Conservation (phyloP, 1,140 invertebrate genomes). For the Chlorops oryzae region DNA sequence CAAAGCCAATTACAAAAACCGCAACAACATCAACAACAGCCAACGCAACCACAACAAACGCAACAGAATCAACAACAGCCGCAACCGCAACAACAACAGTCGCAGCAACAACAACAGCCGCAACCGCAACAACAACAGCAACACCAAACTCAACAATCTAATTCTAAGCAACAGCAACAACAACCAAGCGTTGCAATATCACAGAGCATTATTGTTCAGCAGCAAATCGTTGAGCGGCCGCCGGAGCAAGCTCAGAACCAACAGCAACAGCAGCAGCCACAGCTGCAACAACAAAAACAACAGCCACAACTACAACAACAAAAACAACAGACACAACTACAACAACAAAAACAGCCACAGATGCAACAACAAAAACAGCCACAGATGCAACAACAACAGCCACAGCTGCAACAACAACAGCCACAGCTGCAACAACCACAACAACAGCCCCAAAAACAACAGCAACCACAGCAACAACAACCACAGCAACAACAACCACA, state of each 20-base stretch:
- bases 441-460: neutral
- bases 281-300: neutral
- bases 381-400: neutral
- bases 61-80: slow-evolving; percentile 10
- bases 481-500: neutral
- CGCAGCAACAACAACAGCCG: slow-evolving; percentile 16
- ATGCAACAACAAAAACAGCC: slow-evolving; percentile 9
- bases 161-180: slow-evolving; percentile 7
- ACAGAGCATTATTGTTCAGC: slow-evolving; percentile 33
- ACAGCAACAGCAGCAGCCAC: neutral
- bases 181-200: slow-evolving; percentile 28
- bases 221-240: slow-evolving; percentile 26
- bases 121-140: slow-evolving; percentile 20
- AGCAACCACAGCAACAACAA: neutral
- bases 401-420: slow-evolving; percentile 8
- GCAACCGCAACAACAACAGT: slow-evolving; percentile 18
- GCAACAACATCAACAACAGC: neutral
- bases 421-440: slow-evolving; percentile 15
- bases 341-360: neutral
- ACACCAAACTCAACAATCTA: slow-evolving; percentile 4
- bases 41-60: neutral
- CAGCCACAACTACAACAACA: slow-evolving; percentile 6
- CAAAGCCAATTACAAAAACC: neutral
- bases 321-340: neutral
- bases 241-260: neutral